phyloP scores from a whole-genome alignment of 1,140 invertebrate genomes.

The Leptopilina boulardi region DNA sequence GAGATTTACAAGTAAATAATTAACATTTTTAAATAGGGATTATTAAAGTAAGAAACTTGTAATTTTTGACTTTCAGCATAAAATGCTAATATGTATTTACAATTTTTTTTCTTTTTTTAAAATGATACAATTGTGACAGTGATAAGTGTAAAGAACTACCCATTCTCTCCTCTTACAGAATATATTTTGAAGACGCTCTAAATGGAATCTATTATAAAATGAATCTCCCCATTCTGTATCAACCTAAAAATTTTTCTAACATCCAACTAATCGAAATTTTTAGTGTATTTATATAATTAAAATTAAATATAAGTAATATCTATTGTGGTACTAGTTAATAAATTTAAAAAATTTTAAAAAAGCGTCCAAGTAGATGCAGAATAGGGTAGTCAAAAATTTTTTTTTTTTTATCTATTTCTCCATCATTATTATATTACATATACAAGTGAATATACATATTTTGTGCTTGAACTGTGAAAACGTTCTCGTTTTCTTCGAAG shows the following conservation, averaged over 20 bases:
- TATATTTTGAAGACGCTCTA: conserved; percentile 26
- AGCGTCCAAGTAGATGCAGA: conserved; percentile 5
- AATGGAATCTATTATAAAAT: conserved; percentile 26
- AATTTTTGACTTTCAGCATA: conserved; percentile 27
- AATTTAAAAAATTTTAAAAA: background rate
- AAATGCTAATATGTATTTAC: conserved; percentile 24
- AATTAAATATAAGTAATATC: background rate
- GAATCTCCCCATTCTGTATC: conserved; percentile 22
- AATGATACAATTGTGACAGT: conserved; percentile 30
- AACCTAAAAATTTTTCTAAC: conserved; percentile 2
- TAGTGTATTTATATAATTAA: background rate
- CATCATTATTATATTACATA: conserved; percentile 57
- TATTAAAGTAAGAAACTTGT: conserved; percentile 20
- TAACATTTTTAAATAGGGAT: too few relatives aligned
- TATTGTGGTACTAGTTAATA: background rate
- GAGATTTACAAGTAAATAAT: too few relatives aligned
- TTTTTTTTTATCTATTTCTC: conserved; percentile 49
- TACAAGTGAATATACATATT: conserved; percentile 72
- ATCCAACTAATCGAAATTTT: background rate
- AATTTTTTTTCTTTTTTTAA: background rate
- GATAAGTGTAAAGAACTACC: conserved; percentile 23
- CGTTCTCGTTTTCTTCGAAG: conserved; percentile 61
- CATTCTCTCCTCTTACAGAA: conserved; percentile 17
- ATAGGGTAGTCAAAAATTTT: conserved; percentile 47
- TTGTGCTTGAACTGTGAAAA: conserved; percentile 70